Conservation (phyloP, 1,140 invertebrate species). For the Hormaphis cornu region DNA sequence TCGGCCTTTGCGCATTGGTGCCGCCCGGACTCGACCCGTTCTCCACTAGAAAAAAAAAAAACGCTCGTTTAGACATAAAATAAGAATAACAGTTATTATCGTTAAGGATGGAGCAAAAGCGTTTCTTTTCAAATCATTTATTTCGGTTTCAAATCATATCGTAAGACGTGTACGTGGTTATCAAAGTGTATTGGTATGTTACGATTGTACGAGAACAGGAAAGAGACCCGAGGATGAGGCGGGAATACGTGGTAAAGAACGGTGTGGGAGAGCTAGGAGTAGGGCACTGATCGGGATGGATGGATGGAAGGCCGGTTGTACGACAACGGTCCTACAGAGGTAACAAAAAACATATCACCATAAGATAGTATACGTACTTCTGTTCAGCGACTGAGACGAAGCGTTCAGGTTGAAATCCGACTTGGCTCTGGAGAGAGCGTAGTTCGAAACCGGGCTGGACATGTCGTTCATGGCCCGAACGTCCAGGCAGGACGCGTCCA, state of each 20-base stretch:
- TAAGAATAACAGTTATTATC: background rate
- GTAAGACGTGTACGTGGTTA: too few species aligned
- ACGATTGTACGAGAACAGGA: too few species aligned
- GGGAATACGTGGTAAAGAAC: too few species aligned
- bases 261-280: too few species aligned
- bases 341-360: background rate
- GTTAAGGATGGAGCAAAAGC: background rate
- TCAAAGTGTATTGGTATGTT: too few species aligned
- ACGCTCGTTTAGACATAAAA: background rate
- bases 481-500: slow-evolving; percentile 77
- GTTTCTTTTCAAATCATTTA: too few species aligned
- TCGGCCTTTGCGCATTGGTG: slow-evolving; percentile 48
- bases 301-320: too few species aligned
- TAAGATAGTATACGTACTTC: slow-evolving; percentile 3
- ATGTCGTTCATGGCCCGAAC: slow-evolving; percentile 57
- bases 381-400: slow-evolving; percentile 43
- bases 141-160: too few species aligned
- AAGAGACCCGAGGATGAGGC: too few species aligned
- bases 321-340: too few species aligned
- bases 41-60: slow-evolving; percentile 42
- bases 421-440: slow-evolving; percentile 62
- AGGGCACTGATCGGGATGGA: too few species aligned
- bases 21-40: slow-evolving; percentile 46
- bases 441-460: slow-evolving; percentile 38
- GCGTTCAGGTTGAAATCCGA: slow-evolving; percentile 76